Evolutionary conservation across 2,888 invertebrate species (phyloP), one percentile per base, ranked within the genome.

Genomic region (Heliconius aoede): DNA sequence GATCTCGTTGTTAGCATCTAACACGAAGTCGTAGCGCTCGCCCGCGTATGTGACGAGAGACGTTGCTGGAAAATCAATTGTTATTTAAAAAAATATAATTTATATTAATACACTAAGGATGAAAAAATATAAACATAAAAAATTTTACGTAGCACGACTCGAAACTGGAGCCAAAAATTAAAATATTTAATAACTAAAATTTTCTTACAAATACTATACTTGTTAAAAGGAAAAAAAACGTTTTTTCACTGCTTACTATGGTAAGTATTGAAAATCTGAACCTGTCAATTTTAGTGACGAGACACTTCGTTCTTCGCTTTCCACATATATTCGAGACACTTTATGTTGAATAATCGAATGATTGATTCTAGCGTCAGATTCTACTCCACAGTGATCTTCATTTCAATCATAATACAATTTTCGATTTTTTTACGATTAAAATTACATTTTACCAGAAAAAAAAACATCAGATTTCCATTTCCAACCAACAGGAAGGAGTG

Each of bases 21-120:
- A 82, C 1, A 98, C 93, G 83, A 98, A 97, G 87, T 98, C 98
- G 87, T 97, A 98, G 61, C 98, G 94, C 88, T 98, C 98, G 0
- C 98, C 98, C 0, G 98, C 98, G 86, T 98, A 98, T 8, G 97
- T 97, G 4, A 98, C 97, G 5, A 94, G 83, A 0, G 94, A 94
- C 61, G 94, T 94, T 0, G 93, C 94, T 94, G 86, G 2, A 90
- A 91, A 83, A 81, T 84, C 71, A 95, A 95, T 84, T 46, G 18
- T n/a, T 26, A 28, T 24, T 68, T 51, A 21, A 51, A 51, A 21
- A 32, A 21, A 51, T 2, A 51, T 51, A 51, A n/a, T n/a, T 51
- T 21, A 21, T 18, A 21, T 21, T 51, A 40, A 51, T 8, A 21
- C 11, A 46, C 3, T 8, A 18, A 3, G 7, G 3, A 3, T 21